Evolutionary conservation across 2,888 invertebrate species (phyloP).

Genomic region (Eupeodes luniger): DNA sequence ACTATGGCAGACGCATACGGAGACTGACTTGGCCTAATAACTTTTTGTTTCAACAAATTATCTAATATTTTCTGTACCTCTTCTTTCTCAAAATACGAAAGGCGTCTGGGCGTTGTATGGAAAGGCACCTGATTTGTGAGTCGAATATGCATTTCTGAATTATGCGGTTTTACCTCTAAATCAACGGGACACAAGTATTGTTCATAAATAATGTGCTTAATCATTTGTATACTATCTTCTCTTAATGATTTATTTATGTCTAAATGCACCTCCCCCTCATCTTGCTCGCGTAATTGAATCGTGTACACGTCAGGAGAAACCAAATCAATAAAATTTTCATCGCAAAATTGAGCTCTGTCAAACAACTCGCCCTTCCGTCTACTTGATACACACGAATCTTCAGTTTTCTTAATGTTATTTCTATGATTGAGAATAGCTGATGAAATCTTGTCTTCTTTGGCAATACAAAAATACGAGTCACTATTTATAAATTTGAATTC

Average conservation of each 20-base stretch:
- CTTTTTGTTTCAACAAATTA: slow-evolving; percentile 22
- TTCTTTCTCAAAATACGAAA: slow-evolving; percentile 16
- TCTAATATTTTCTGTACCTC: slow-evolving; percentile 29
- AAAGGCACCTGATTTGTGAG: slow-evolving; percentile 18
- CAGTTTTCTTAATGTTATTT: background rate
- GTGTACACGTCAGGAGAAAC: background rate
- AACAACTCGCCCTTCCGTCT: background rate
- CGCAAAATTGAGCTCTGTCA: slow-evolving; percentile 15
- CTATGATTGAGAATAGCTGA: slow-evolving; percentile 22
- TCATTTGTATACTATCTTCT: slow-evolving; percentile 6
- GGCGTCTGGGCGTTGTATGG: slow-evolving; percentile 18
- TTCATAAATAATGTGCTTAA: slow-evolving; percentile 3
- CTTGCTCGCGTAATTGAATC: background rate
- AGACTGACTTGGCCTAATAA: slow-evolving; percentile 15
- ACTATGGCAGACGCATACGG: background rate
- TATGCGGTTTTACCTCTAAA: slow-evolving; percentile 25
- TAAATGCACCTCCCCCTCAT: slow-evolving; percentile 1
- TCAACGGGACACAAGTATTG: slow-evolving; percentile 24
- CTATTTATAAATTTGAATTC: background rate
- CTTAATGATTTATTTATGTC: slow-evolving; percentile 34
- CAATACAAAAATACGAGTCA: slow-evolving; percentile 41
- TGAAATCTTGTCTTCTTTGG: background rate
- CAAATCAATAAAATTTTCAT: no score
- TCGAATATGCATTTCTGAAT: slow-evolving; percentile 29
- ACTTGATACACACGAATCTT: background rate